phyloP scores from a whole-genome alignment of 2,888 invertebrate species.

The Zeuzera pyrina region DNA sequence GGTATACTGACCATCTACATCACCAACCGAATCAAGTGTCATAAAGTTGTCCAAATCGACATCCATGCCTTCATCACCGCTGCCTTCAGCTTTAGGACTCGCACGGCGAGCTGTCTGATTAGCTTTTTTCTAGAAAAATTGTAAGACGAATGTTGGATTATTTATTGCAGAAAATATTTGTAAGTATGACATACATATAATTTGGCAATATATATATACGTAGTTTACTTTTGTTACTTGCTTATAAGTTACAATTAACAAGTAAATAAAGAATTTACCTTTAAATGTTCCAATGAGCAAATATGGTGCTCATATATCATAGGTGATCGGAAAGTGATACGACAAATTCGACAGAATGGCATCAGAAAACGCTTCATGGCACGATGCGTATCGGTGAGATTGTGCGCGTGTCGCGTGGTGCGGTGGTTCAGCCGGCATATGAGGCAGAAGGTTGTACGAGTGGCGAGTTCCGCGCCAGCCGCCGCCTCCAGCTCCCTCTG shows the following conservation, averaged over 20 bases:
- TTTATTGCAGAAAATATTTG: background rate
- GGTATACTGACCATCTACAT: slow-evolving; percentile 78
- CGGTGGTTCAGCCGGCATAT: slow-evolving; percentile 84
- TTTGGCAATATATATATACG: background rate
- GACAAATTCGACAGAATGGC: slow-evolving; percentile 86
- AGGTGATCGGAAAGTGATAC: slow-evolving; percentile 84
- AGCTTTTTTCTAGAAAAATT: slow-evolving; percentile 40
- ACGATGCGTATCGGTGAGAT: slow-evolving; percentile 84
- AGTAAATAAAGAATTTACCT: slow-evolving; percentile 59
- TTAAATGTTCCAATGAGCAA: slow-evolving; percentile 85
- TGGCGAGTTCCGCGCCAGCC: slow-evolving; percentile 73
- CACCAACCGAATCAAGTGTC: slow-evolving; percentile 91
- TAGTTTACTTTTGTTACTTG: background rate
- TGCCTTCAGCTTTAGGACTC: slow-evolving; percentile 74
- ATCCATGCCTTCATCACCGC: slow-evolving; percentile 80
- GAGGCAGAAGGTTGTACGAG: slow-evolving; percentile 79
- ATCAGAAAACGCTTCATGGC: slow-evolving; percentile 89
- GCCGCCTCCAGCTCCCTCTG: slow-evolving; percentile 85
- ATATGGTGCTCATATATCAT: slow-evolving; percentile 90
- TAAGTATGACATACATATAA: background rate
- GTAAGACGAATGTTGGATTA: background rate
- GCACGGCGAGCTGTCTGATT: slow-evolving; percentile 41
- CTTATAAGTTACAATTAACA: background rate
- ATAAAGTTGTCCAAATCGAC: slow-evolving; percentile 88
- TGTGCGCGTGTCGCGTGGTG: slow-evolving; percentile 83